A percentile compares a stretch with the other conserved stretches of the same genome.
Conservation (phyloP, 2,888 invertebrate genomes). For the Drosophila mercatorum region DNA sequence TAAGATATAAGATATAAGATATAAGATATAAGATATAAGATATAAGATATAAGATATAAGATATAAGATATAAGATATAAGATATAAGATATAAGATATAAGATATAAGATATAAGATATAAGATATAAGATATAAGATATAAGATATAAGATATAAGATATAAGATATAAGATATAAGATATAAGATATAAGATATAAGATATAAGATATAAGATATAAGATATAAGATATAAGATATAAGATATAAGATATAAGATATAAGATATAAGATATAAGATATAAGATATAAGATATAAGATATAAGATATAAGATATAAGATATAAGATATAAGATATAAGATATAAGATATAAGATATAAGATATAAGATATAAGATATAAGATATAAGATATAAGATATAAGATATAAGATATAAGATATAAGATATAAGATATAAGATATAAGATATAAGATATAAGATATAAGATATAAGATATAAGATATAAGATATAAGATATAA, state of each 20-base stretch:
- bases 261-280: background rate
- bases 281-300: background rate
- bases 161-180: background rate
- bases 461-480: background rate
- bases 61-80: background rate
- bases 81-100: background rate
- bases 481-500: background rate
- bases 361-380: background rate
- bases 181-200: background rate
- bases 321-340: background rate
- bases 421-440: conserved; percentile 1
- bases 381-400: background rate
- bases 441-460: background rate
- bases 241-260: conserved; percentile 1
- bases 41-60: background rate
- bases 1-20: background rate
- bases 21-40: background rate
- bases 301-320: background rate
- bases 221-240: background rate
- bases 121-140: background rate
- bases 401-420: background rate
- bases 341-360: background rate
- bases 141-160: conserved; percentile 1
- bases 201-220: background rate
- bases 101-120: background rate